Conservation (phyloP, 2,888 invertebrate species). For the Unio delphinus region DNA sequence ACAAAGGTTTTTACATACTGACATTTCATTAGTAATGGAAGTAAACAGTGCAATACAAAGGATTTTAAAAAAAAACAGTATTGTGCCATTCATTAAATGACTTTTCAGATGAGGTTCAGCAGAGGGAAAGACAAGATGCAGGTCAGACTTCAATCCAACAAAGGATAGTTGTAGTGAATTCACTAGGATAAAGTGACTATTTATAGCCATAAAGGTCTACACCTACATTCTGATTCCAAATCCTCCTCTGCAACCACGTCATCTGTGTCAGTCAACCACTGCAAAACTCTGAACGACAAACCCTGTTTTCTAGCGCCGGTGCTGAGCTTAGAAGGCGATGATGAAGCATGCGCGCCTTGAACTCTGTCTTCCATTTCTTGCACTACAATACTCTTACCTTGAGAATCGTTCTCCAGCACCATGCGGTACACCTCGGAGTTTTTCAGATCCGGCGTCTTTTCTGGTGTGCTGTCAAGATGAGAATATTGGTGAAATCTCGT, state of each 20-base stretch:
- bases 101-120: background rate
- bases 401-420: slow-evolving; percentile 62
- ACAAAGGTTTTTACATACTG: too few species aligned
- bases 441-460: slow-evolving; percentile 50
- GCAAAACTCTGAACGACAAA: slow-evolving; percentile 60
- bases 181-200: too few species aligned
- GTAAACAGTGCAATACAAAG: too few species aligned
- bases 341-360: slow-evolving; percentile 10
- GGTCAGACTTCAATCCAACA: slow-evolving; percentile 2
- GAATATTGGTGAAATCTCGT: too few species aligned
- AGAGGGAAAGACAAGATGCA: slow-evolving; percentile 2
- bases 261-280: slow-evolving; percentile 63
- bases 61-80: too few species aligned
- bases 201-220: too few species aligned
- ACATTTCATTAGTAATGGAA: too few species aligned
- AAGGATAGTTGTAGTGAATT: too few species aligned
- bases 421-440: slow-evolving; percentile 63
- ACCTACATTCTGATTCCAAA: slow-evolving; percentile 30
- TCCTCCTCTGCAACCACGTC: slow-evolving; percentile 23
- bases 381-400: slow-evolving; percentile 40
- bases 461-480: slow-evolving; percentile 31
- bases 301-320: slow-evolving; percentile 49
- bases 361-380: slow-evolving; percentile 27
- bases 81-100: too few species aligned
- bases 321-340: slow-evolving; percentile 22